Conservation (phyloP, 92 coral and sea anemone genomes). For the Virgularia gustaviana region DNA sequence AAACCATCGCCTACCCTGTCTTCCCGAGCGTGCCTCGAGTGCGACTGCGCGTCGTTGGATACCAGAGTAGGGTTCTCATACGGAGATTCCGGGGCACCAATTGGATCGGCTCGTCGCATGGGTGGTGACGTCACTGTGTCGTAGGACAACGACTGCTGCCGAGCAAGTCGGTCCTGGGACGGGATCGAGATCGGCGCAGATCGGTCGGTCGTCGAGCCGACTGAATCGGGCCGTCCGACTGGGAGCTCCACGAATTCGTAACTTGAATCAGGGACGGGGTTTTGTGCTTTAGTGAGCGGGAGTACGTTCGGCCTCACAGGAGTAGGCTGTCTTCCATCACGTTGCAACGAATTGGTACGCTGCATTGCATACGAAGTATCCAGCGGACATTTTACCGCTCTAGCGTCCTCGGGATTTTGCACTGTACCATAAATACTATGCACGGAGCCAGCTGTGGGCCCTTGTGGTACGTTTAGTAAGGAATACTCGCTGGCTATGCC, state of each 20-base stretch:
- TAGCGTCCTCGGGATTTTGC: not conserved
- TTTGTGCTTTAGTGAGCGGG: not conserved
- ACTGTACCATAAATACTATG: slow-evolving; percentile 18
- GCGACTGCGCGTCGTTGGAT: slow-evolving; percentile 2
- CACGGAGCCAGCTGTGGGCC: not conserved
- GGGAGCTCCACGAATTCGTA: slow-evolving; percentile 36
- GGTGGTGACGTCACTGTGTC: slow-evolving; percentile 36
- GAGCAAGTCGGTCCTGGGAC: not conserved
- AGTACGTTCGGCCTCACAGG: not conserved
- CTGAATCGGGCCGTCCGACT: not conserved
- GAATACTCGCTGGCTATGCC: too few relatives aligned
- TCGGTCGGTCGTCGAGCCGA: not conserved
- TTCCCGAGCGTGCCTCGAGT: not conserved
- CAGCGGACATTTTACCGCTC: not conserved
- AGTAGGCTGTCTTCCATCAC: not conserved
- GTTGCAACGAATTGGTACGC: not conserved
- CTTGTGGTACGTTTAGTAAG: slow-evolving; percentile 2
- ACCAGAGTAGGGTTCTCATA: slow-evolving; percentile 9
- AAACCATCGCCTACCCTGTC: slow-evolving; percentile 15
- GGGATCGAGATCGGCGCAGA: slow-evolving; percentile 31
- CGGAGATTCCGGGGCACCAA: slow-evolving; percentile 33
- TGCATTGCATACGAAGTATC: not conserved
- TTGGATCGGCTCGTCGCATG: slow-evolving; percentile 20
- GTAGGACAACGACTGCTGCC: slow-evolving; percentile 34
- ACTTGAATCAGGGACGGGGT: slow-evolving; percentile 1